Evolutionary conservation across 2,113 vertebrate genomes (phyloP).

Genomic region (Cololabis saira): DNA sequence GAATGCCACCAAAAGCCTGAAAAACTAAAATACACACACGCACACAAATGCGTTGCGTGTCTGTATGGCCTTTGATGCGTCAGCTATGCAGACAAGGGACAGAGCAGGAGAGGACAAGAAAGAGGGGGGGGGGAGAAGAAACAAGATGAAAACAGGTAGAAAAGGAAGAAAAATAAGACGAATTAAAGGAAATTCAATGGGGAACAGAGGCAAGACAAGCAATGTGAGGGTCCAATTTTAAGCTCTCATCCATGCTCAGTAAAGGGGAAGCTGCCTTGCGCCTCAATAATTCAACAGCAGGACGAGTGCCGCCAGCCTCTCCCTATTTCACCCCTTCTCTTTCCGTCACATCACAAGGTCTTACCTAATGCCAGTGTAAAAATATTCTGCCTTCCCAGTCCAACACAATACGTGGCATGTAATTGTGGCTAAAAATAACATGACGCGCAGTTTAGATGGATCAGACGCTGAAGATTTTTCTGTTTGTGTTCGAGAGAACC

Average conservation of each 20-base stretch:
- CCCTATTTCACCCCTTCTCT: constrained; percentile 6
- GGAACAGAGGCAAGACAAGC: constrained; percentile 7
- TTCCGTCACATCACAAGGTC: constrained; percentile 54
- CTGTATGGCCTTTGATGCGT: constrained; percentile 37
- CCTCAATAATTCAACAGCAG: constrained; percentile 74
- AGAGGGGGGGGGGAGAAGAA: constrained; percentile 18
- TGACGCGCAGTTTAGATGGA: not conserved
- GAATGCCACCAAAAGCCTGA: constrained; percentile 59
- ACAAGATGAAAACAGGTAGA: constrained; percentile 3
- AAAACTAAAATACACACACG: constrained; percentile 23
- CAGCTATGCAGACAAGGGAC: constrained; percentile 29
- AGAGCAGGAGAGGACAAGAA: constrained; percentile 12
- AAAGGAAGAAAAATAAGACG: constrained; percentile 20
- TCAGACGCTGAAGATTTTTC: constrained; percentile 2
- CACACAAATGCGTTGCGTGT: constrained; percentile 2
- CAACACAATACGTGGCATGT: constrained; percentile 32
- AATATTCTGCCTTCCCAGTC: constrained; percentile 49
- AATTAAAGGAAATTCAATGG: constrained; percentile 15
- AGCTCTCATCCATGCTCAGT: constrained; percentile 40
- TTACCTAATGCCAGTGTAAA: constrained; percentile 56
- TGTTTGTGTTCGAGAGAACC: not conserved
- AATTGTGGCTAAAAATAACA: constrained; percentile 59
- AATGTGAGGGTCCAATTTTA: constrained; percentile 37
- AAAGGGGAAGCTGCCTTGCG: constrained; percentile 51
- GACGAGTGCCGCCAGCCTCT: constrained; percentile 55